Evolutionary conservation across 2,113 vertebrate species (phyloP), one percentile per base, ranked within the genome.

Genomic region (Stegostoma tigrinum): DNA sequence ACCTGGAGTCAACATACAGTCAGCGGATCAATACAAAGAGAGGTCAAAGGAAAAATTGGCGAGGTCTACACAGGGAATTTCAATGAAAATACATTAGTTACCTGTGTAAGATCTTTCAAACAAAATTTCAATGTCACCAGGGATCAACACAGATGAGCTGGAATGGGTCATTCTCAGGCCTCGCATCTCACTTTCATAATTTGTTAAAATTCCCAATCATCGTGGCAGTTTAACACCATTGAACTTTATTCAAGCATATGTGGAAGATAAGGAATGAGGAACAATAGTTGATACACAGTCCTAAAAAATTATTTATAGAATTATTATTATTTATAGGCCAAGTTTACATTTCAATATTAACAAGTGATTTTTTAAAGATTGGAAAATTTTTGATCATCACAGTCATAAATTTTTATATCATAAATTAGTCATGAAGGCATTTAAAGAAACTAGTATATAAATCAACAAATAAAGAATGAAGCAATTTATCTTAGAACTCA

Each of bases 401-500:
- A 94, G 12, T 27, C n/a, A 61, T 61, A 94, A 45, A 45, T 45
- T 48, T 42, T 70, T 38, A 67, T 21, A 15, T 14, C 48, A 68
- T 68, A 10, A 94, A 67, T 70, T 70, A 68, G 93, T 45, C 8
- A 70, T 45, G 0, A 55, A 21, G 8, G 42, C 12, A 72, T 48
- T 72, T 72, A 14, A 75, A 30, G 48, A 48, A 48, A 95, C 72
- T 34, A 61, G 66, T 48, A 14, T 72, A 30, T 45, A 72, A 95
- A 75, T 95, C 87, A 90, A 52, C 48, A 90, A 12, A 42, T 30
- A 61, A 90, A 90, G 38, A 72, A 72, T 72, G 12, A 64, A 45
- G 70, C 17, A 94, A 70, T 94, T 68, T 67, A 95, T 95, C 34
- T 61, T 38, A 66, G 72, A 95, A 78, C 96, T 97, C 97, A 99